Conservation (phyloP, 1,140 invertebrate species). For the Sesamia nonagrioides region DNA sequence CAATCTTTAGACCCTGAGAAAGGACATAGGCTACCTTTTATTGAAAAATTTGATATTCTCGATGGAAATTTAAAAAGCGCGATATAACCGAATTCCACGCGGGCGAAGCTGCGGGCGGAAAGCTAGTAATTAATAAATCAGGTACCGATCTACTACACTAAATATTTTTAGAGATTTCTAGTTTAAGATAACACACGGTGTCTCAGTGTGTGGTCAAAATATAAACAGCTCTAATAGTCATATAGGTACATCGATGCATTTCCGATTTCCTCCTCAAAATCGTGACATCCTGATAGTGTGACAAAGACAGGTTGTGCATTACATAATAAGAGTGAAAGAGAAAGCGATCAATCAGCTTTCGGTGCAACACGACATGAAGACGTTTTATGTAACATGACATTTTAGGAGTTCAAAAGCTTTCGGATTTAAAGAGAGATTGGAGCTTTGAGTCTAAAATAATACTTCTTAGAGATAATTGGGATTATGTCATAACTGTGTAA, state of each 20-base stretch:
- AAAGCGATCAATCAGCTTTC: slow-evolving; percentile 48
- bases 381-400: slow-evolving; percentile 45
- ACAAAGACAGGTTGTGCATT: slow-evolving; percentile 51
- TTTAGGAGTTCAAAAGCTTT: slow-evolving; percentile 37
- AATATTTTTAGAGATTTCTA: background rate
- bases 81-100: too few species aligned
- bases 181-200: background rate
- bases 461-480: background rate
- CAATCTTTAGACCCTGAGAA: too few species aligned
- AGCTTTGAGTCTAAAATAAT: background rate
- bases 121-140: too few species aligned
- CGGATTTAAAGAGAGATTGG: slow-evolving; percentile 7
- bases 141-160: background rate
- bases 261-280: slow-evolving; percentile 42
- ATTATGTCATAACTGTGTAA: too few species aligned
- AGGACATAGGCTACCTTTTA: too few species aligned
- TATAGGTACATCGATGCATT: slow-evolving; percentile 29
- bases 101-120: too few species aligned
- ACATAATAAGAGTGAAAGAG: slow-evolving; percentile 51
- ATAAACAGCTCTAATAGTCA: background rate
- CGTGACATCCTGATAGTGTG: slow-evolving; percentile 41
- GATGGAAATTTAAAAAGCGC: too few species aligned
- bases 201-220: slow-evolving; percentile 5
- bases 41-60: too few species aligned
- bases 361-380: slow-evolving; percentile 22